Evolutionary conservation across 2,113 vertebrate genomes (phyloP).

Genomic region (Trichomycterus rosablanca): DNA sequence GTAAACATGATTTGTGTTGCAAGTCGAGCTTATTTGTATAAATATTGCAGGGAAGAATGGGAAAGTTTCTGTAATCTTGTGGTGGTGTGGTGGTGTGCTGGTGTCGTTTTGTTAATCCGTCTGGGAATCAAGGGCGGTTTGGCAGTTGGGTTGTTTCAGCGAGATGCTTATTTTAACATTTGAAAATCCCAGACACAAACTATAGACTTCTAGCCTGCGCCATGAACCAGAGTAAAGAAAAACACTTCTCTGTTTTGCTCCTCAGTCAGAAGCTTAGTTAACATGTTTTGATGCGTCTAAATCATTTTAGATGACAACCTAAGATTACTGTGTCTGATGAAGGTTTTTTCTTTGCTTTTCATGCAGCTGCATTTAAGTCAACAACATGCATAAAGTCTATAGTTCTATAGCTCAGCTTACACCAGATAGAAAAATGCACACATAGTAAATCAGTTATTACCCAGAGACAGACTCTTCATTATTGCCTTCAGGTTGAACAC

Average conservation of each 20-base stretch:
- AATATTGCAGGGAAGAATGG: constrained; percentile 23
- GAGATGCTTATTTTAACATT: constrained; percentile 30
- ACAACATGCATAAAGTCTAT: background rate
- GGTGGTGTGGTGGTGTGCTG: constrained; percentile 40
- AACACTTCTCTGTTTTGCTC: constrained; percentile 13
- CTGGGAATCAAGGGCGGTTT: constrained; percentile 34
- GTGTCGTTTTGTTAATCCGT: constrained; percentile 41
- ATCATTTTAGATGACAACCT: constrained; percentile 26
- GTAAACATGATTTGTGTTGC: no score
- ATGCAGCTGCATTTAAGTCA: background rate
- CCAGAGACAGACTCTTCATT: constrained; percentile 22
- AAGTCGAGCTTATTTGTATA: constrained; percentile 7
- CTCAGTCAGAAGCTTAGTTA: constrained; percentile 2
- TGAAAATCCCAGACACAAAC: constrained; percentile 45
- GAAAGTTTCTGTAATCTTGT: constrained; percentile 43
- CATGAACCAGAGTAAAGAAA: constrained; percentile 17
- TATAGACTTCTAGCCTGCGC: constrained; percentile 25
- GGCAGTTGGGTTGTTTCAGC: constrained; percentile 1
- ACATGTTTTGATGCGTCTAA: constrained; percentile 25
- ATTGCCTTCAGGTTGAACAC: constrained; percentile 31
- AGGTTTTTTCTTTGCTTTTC: no score
- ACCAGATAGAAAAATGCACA: background rate
- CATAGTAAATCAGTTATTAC: constrained; percentile 38
- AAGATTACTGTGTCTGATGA: constrained; percentile 39
- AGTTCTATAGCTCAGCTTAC: background rate